Base-by-base conservation (phyloP, 2,797 vertebrate genomes). In the Sebastes matsubarae region DNA sequence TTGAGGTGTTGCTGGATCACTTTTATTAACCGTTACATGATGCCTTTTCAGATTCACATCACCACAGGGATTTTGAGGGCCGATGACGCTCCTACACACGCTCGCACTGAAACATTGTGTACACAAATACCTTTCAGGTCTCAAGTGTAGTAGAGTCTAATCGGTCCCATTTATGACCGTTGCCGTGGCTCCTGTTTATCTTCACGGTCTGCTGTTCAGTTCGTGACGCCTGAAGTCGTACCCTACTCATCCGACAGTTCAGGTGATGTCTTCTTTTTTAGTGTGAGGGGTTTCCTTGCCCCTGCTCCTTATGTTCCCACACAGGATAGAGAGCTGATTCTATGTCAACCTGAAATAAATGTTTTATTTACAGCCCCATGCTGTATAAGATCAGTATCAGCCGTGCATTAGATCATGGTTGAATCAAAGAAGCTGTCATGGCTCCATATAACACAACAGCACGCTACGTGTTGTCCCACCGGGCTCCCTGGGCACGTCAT, bases 161-260 rank as follows among this genome's bases (percentile, higher is more conserved):
- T 72, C 12, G 24, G 32, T 46, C 55, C 72, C 42, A 58, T 88
- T 85, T 89, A 85, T 57, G 84, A 68, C 52, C 24, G 3, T 1
- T 10, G 75, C 77, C n/a, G 80, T 1, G 50, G 84, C 88, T 86
- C 58, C 86, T 75, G 84, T 92, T 87, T 90, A 86, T 91, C 86
- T 89, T 92, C 90, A 90, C 58, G 83, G 88, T 91, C 91, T 86
- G 67, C 81, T 88, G 88, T 87, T 71, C 85, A 32, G 27, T 60
- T 72, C 67, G 59, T 73, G 83, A 68, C 36, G 82, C 86, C 72
- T 83, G 68, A 72, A 81, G 61, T 73, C 32, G 22, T 55, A 42
- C 63, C 24, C 46, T 50, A 8, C 60, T 80, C 72, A 74, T 87
- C 68, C 72, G 36, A 14, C 77, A 30, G 64, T 57, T 50, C 27